Evolutionary conservation across 1,140 invertebrate genomes (phyloP), one percentile per base, ranked within the genome.

Genomic region (Cydia pomonella): DNA sequence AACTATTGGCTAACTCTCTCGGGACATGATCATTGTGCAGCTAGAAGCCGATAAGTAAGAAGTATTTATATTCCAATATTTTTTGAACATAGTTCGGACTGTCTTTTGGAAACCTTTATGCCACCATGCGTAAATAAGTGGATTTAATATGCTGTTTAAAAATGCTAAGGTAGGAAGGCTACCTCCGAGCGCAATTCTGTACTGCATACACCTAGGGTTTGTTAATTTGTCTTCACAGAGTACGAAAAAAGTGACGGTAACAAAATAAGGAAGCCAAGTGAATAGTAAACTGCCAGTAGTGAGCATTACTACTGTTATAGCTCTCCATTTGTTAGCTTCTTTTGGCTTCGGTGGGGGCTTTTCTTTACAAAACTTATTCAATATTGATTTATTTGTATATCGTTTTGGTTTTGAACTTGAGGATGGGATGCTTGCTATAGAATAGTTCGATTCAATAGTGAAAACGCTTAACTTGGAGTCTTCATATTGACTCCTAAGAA

Each of bases 51-150:
- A 69, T 18, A 69, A 38, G 18, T 9, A 33, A 18, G 64, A 38
- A 16, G 9, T 3, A 38, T 80, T 84, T 72, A 75, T 85, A 62
- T 75, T 75, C 18, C 84, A 80, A 77, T 85, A 85, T 53, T 76
- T 77, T 23, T 71, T 75, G 44, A 76, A 79, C 38, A 77, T 77
- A 23, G 25, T 78, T 77, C 76, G 84, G 7, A 89, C 77, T 25
- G 82, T 84, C 76, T 80, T 87, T 76, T 92, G 88, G 76, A 95
- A 95, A 1, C 94, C 94, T 83, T 95, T 95, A 89, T 96, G 95
- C 93, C 95, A 96, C 93, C 95, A 95, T 1, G 95, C 95, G 82
- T 96, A 96, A 75, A 96, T 96, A 62, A 96, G 90, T 9, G 96
- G 96, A 88, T 96, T 96, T 27, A 96, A 86, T 18, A 96, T 89